Percentiles rank a stretch among this genome's conserved stretches.
These are phyloP conservation scores for Puntigrus tetrazona DNA, from an alignment of 2,113 vertebrate genomes.

Conservation along the genomic window DNA sequence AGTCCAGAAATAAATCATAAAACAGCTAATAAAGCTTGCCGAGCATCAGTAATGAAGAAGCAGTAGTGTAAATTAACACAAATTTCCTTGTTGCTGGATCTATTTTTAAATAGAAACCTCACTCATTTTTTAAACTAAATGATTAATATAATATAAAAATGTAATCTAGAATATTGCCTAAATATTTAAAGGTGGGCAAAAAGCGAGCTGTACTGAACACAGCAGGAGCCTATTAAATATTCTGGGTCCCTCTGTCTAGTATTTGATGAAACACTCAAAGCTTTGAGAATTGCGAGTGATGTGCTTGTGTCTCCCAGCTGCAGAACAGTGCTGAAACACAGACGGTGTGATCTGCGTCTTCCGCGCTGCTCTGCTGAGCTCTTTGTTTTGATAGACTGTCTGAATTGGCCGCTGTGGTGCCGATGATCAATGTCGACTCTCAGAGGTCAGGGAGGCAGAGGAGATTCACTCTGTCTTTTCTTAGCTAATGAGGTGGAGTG, in stretches of 20 bases:
- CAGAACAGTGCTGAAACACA: constrained; percentile 1
- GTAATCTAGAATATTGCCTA: neutral
- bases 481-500: constrained; percentile 24
- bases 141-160: neutral
- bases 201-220: neutral
- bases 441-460: constrained; percentile 7
- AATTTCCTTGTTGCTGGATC: neutral
- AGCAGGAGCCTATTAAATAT: neutral
- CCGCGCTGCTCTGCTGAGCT: constrained; percentile 10
- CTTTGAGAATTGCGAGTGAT: neutral
- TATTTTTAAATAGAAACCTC: neutral
- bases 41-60: neutral
- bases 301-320: constrained; percentile 13
- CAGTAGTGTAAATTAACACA: neutral
- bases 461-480: constrained; percentile 21
- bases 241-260: neutral
- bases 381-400: constrained; percentile 31
- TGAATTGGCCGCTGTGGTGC: constrained; percentile 19
- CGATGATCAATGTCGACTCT: constrained; percentile 25
- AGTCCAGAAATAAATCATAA: neutral
- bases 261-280: constrained; percentile 19
- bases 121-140: neutral
- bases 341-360: neutral
- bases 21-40: neutral
- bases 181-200: constrained; percentile 4